Evolutionary conservation across 2,888 invertebrate genomes (phyloP), one percentile per base, ranked within the genome.

Genomic region (Pycnomerus fuliginosus): DNA sequence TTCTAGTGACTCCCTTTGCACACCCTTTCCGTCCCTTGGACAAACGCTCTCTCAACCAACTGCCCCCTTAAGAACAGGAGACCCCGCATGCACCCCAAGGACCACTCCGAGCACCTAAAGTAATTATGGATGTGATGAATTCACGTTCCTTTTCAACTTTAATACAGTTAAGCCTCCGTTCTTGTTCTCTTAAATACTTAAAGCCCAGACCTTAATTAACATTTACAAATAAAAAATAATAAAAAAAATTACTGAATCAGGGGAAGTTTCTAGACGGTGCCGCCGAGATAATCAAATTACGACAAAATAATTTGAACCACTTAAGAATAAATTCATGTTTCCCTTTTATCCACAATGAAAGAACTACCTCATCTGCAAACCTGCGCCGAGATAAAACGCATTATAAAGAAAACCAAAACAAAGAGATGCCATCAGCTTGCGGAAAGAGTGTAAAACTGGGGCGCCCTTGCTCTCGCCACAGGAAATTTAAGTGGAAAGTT

Each of bases 401-500:
- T 64, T 62, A 55, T 47, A 56, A 62, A 60, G 62, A 64, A 65
- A 63, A 53, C 61, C 63, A 62, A 67, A 65, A 68, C 67, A 68
- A 67, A 67, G 64, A 60, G 66, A 60, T 59, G 56, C 63, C 66
- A 60, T 64, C 66, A 56, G 62, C 60, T 48, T 56, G 62, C 52
- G 62, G 64, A 56, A 62, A 62, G 58, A 61, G 58, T 55, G 50
- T 38, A 58, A 58, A 49, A 56, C 50, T 53, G 61, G 60, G 60
- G 50, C 44, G 42, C 46, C 51, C 53, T 52, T 54, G 39, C 44
- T 43, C 38, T 44, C 42, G 44, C 48, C 54, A 48, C 54, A 57
- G 56, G 55, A 65, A 67, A 65, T 66, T 68, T 70, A 70, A 70
- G 70, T 70, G 68, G 58, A 65, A 70, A 70, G 70, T 70, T 70